Evolutionary conservation across 2,113 vertebrate genomes (phyloP).

Genomic region (Scytalopus superciliaris): DNA sequence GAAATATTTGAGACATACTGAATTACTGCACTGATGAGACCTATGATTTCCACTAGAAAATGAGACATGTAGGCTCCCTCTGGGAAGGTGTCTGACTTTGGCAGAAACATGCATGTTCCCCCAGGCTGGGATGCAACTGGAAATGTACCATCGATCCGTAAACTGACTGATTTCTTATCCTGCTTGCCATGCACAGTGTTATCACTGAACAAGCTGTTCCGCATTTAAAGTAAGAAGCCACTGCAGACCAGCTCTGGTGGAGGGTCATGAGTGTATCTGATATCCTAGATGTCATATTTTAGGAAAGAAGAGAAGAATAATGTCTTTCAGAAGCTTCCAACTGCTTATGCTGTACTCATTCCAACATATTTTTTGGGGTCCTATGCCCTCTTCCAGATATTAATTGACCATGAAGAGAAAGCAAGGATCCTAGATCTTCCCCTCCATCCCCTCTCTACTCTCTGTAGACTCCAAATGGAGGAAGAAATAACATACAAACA

Average conservation of each 20-base stretch:
- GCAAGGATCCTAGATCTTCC: not conserved
- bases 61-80: conserved; percentile 8
- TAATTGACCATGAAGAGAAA: accelerated
- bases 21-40: conserved; percentile 50
- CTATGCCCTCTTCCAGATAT: not conserved
- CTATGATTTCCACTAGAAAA: conserved; percentile 20
- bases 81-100: conserved; percentile 32
- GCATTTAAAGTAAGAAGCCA: conserved; percentile 2
- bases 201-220: not conserved
- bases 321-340: not conserved
- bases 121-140: conserved; percentile 23
- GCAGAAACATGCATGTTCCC: conserved; percentile 30
- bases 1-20: conserved; percentile 45
- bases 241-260: not conserved
- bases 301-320: not conserved
- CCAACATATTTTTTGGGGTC: not conserved
- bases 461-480: not conserved
- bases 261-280: not conserved
- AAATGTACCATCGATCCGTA: not conserved
- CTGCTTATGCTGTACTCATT: not conserved
- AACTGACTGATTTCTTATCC: conserved; percentile 34
- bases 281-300: not conserved
- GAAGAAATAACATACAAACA: not conserved
- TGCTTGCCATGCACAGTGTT: conserved; percentile 14
- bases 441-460: accelerated